Evolutionary conservation across 1,140 invertebrate genomes (phyloP), one percentile per base, ranked within the genome.

Genomic region (Trichomalopsis sarcophagae): DNA sequence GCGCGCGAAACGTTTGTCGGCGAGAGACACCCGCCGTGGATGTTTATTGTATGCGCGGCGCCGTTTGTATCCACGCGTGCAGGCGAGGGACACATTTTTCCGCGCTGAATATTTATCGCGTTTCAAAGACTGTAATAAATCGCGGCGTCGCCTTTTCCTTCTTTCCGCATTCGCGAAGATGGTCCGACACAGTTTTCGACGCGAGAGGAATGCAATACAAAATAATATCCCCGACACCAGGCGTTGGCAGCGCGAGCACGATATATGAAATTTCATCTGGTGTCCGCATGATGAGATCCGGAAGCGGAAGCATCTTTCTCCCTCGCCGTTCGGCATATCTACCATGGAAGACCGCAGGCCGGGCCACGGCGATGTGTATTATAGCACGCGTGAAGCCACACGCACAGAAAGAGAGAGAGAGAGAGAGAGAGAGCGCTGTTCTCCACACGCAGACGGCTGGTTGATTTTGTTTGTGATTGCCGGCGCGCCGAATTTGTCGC

Each of bases 401-500:
- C 13, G 4, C 27, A 68, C 6, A 68, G 62, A 23, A 9, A 17
- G 62, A 17, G 36, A 40, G 36, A 40, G 36, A 40, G 36, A 40
- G 36, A 7, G 36, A 40, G 36, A 40, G 36, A 30, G 50, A 55
- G 17, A 17, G 3, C 50, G 50, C 2, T 44, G 47, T 27, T 75
- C 73, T 30, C 23, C 50, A 14, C 66, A 75, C 68, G 74, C 36
- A 68, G 21, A 71, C 33, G 85, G 86, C 85, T 85, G 66, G 88
- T 87, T 87, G 89, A 86, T 90, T 90, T 90, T 88, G 88, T 90
- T 91, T 89, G 89, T 90, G 91, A 92, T 92, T 90, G 90, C 89
- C 84, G 30, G 85, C 87, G 88, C 91, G 89, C 85, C 89, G 88
- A 92, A 92, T 93, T 92, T 92, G 92, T 92, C 91, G 91, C 90